phyloP scores from a whole-genome alignment of 2,888 invertebrate species.

The Smittia aterrima region DNA sequence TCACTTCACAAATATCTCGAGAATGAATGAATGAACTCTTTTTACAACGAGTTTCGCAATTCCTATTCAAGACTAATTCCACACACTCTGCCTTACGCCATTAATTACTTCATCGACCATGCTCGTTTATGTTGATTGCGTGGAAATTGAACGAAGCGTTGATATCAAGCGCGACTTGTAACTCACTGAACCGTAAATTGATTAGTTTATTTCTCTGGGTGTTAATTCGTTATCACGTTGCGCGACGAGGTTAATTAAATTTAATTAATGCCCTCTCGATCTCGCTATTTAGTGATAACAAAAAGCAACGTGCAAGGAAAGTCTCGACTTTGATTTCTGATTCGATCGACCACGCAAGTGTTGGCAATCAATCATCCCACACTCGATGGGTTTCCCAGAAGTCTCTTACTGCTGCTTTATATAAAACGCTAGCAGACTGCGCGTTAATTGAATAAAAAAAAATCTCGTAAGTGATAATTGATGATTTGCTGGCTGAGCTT shows the following conservation, averaged over 20 bases:
- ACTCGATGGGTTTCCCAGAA: too few species aligned
- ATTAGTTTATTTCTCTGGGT: not conserved
- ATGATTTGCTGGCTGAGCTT: not conserved
- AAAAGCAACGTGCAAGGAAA: not conserved
- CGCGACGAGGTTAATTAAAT: not conserved
- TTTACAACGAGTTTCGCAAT: too few species aligned
- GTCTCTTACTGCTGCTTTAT: too few species aligned
- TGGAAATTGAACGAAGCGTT: not conserved
- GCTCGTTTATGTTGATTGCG: not conserved
- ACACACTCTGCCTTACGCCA: not conserved
- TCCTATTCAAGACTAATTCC: too few species aligned
- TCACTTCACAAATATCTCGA: too few species aligned
- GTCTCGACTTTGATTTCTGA: too few species aligned
- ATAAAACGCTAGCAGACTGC: too few species aligned
- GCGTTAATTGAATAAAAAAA: too few species aligned
- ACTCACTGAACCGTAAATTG: not conserved
- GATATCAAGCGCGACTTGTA: not conserved
- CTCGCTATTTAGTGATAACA: not conserved
- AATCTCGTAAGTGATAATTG: not conserved
- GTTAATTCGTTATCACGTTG: slow-evolving; percentile 1
- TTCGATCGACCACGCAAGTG: too few species aligned
- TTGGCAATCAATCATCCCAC: too few species aligned
- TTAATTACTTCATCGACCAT: slow-evolving; percentile 10
- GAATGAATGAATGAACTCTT: too few species aligned
- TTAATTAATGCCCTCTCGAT: not conserved